Percentiles rank a stretch among this genome's conserved stretches.
Evolutionary conservation across 2,113 vertebrate genomes (phyloP).

Genomic region (Callochromis pleurospilus): DNA sequence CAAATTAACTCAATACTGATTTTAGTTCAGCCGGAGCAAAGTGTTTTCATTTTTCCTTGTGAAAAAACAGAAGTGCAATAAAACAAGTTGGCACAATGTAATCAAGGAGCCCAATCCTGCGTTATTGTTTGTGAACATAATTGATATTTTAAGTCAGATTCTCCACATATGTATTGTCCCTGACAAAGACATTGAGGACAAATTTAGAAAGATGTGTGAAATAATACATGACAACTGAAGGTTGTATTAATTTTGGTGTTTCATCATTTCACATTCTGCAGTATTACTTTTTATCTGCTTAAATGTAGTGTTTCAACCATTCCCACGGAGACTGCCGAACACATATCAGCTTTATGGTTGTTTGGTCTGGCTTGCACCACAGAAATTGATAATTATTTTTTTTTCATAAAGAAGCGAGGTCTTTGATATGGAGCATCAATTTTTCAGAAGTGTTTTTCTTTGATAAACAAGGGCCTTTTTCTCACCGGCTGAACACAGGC

Average conservation of each 20-base stretch:
- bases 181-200: conserved; percentile 16
- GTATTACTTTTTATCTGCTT: conserved; percentile 1
- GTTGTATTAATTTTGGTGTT: not conserved
- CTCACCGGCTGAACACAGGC: conserved; percentile 10
- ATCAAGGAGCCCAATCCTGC: conserved; percentile 30
- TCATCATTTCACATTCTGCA: not conserved
- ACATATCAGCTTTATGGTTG: conserved; percentile 38
- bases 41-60: conserved; percentile 28
- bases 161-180: not conserved
- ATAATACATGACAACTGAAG: conserved; percentile 6
- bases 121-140: conserved; percentile 36
- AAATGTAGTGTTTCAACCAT: not conserved
- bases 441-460: conserved; percentile 64
- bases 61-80: not conserved
- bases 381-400: conserved; percentile 9
- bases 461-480: conserved; percentile 48
- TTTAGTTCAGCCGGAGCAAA: conserved; percentile 18
- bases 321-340: not conserved
- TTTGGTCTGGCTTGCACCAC: conserved; percentile 16
- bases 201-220: conserved; percentile 39
- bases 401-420: conserved; percentile 51
- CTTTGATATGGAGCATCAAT: conserved; percentile 62
- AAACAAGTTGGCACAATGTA: conserved; percentile 32
- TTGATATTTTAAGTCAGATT: conserved; percentile 34
- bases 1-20: conserved; percentile 49